A percentile compares a stretch with the other conserved stretches of the same genome.
Evolutionary conservation across 2,113 vertebrate species (phyloP).

Genomic region (Corythornis vintsioides): DNA sequence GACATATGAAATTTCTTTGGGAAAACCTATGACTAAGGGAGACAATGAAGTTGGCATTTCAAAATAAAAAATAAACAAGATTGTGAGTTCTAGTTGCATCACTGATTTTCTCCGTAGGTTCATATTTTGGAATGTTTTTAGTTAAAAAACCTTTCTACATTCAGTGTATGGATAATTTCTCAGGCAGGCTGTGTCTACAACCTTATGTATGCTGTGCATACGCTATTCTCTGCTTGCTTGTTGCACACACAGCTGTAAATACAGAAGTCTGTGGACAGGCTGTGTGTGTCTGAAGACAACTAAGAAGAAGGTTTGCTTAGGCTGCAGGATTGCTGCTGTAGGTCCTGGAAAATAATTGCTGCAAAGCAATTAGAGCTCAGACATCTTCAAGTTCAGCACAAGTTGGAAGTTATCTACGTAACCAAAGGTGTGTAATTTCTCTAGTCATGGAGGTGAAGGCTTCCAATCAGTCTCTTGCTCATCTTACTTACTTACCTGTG

Average conservation of each 20-base stretch:
- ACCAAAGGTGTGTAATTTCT: not conserved
- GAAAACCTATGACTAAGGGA: not conserved
- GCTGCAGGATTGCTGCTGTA: not conserved
- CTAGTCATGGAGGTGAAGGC: not conserved
- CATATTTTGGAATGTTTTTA: not conserved
- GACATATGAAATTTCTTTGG: not conserved
- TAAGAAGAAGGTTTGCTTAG: not conserved
- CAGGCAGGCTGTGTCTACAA: not conserved
- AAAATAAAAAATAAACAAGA: not conserved
- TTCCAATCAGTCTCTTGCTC: not conserved
- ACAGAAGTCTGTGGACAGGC: not conserved
- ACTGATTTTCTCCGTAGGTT: not conserved
- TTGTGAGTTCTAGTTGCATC: not conserved
- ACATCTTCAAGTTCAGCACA: not conserved
- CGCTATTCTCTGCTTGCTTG: not conserved
- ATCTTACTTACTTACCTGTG: not conserved
- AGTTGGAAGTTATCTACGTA: not conserved
- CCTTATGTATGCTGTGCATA: not conserved
- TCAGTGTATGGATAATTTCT: not conserved
- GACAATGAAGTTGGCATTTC: not conserved
- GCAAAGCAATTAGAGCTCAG: not conserved
- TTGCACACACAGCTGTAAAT: not conserved
- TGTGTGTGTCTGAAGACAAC: not conserved
- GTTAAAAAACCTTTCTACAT: not conserved
- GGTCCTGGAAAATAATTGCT: not conserved